A percentile compares a stretch with the other conserved stretches of the same genome.
phyloP scores from a whole-genome alignment of 1,140 invertebrate genomes.

The Cardiocondyla obscurior region DNA sequence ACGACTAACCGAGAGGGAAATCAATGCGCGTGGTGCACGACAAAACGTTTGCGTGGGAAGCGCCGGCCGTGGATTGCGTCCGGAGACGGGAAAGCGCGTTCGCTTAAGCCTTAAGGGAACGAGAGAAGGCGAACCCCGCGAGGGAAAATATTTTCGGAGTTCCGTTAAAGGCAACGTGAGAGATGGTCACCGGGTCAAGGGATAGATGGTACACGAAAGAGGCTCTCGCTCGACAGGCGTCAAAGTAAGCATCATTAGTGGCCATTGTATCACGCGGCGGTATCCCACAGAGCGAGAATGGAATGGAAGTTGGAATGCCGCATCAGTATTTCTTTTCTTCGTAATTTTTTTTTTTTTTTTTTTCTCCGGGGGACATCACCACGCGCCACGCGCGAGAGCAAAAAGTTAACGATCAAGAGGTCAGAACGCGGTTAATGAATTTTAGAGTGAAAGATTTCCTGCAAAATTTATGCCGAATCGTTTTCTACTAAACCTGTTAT shows the following conservation, averaged over 20 bases:
- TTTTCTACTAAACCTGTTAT: conserved; percentile 70
- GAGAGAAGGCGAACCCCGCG: neutral
- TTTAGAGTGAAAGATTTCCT: neutral
- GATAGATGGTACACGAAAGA: conserved; percentile 36
- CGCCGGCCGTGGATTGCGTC: neutral
- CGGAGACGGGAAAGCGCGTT: conserved; percentile 20
- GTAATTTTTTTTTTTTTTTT: neutral
- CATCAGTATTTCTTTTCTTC: conserved; percentile 19
- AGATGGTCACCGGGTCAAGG: conserved; percentile 3
- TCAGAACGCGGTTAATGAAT: neutral
- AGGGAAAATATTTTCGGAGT: conserved; percentile 25
- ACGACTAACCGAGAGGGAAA: neutral
- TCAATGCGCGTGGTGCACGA: neutral
- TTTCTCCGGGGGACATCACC: neutral
- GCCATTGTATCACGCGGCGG: conserved; percentile 51
- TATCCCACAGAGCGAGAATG: conserved; percentile 20
- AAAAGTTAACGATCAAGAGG: neutral
- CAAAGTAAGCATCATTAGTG: conserved; percentile 57
- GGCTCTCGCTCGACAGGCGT: conserved; percentile 14
- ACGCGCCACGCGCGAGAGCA: neutral
- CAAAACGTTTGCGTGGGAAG: conserved; percentile 11
- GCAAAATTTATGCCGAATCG: conserved; percentile 15
- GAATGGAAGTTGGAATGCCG: neutral
- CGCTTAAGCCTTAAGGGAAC: neutral
- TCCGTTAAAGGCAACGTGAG: conserved; percentile 18